Percentiles rank a stretch among this genome's conserved stretches.
These are phyloP conservation scores for Charanyca ferruginea DNA, from an alignment of 2,888 invertebrate genomes.

Conservation along the genomic window DNA sequence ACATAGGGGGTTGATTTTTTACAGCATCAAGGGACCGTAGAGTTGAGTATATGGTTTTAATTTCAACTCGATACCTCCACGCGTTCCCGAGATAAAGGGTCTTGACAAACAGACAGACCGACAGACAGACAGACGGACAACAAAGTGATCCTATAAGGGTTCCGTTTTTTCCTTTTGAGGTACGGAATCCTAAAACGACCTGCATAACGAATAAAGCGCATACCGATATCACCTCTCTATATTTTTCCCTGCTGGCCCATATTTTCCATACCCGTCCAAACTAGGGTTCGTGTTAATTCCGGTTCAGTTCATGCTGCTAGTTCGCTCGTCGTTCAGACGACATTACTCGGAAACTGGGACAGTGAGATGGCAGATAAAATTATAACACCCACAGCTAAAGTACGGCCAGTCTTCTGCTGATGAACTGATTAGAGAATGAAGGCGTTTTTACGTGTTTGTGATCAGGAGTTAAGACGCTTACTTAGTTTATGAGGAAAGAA, in stretches of 20 bases:
- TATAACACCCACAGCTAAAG: slow-evolving; percentile 22
- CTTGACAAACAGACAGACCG: no score
- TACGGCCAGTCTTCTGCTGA: slow-evolving; percentile 30
- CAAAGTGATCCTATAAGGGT: no score
- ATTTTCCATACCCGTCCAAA: slow-evolving; percentile 46
- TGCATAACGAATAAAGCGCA: slow-evolving; percentile 8
- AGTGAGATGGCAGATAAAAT: slow-evolving; percentile 46
- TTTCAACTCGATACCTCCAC: no score
- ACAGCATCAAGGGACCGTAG: no score
- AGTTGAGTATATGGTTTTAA: no score
- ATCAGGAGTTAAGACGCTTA: neutral
- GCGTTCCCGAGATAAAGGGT: no score
- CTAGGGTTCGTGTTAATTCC: slow-evolving; percentile 65
- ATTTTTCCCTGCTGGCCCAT: slow-evolving; percentile 40
- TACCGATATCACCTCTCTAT: slow-evolving; percentile 8
- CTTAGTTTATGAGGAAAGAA: neutral
- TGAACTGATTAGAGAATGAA: slow-evolving; percentile 38
- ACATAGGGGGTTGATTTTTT: no score
- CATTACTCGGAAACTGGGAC: slow-evolving; percentile 56
- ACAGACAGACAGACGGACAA: no score
- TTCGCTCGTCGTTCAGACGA: slow-evolving; percentile 38
- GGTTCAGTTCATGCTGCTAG: slow-evolving; percentile 62
- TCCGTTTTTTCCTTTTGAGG: no score
- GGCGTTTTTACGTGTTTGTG: slow-evolving; percentile 2
- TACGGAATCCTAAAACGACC: no score